phyloP scores from a whole-genome alignment of 2,113 vertebrate genomes.

The Micromys minutus region DNA sequence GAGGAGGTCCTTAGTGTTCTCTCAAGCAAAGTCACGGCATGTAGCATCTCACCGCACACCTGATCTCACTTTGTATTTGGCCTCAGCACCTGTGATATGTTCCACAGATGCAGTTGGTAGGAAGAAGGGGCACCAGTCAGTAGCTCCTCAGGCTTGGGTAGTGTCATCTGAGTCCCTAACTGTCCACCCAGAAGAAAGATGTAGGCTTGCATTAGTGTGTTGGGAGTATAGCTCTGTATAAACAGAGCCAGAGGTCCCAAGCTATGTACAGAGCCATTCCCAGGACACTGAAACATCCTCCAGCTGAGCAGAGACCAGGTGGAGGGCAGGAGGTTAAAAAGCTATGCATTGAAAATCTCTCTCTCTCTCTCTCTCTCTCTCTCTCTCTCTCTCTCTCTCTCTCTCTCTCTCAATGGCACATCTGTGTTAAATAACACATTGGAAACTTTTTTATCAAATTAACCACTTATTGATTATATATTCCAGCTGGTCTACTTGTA shows the following conservation, averaged over 20 bases:
- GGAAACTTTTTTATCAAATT: background rate
- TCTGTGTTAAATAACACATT: background rate
- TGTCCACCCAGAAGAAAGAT: background rate
- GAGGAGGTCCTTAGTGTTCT: background rate
- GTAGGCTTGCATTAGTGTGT: background rate
- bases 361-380: no score
- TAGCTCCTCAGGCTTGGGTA: background rate
- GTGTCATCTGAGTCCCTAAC: fast-evolving
- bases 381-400: no score
- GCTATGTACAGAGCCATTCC: background rate
- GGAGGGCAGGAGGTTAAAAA: background rate
- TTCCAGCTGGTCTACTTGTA: background rate
- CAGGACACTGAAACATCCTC: background rate
- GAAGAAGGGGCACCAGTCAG: background rate
- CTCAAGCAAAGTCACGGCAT: no score
- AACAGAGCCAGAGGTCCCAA: background rate
- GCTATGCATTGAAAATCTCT: background rate
- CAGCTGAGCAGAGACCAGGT: fast-evolving
- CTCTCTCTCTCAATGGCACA: no score
- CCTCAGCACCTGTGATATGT: no score
- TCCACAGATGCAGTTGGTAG: background rate
- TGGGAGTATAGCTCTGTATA: background rate
- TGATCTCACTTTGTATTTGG: background rate
- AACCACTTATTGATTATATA: background rate
- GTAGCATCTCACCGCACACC: background rate